phyloP scores from a whole-genome alignment of 2,888 invertebrate genomes.

The Agriotes lineatus region DNA sequence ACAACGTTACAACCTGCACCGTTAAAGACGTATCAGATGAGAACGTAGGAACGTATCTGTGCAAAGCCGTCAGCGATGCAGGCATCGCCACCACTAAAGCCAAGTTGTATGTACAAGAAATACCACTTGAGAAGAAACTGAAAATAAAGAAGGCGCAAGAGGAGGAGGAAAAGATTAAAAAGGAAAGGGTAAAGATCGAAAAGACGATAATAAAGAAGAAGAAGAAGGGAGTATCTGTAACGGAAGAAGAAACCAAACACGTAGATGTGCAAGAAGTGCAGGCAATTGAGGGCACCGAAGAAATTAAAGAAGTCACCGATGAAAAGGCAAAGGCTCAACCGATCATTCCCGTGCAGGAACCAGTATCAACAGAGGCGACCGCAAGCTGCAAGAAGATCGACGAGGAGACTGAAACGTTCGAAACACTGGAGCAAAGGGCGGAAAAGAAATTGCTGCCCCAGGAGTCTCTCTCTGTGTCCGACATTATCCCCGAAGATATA shows the following conservation, averaged over 20 bases:
- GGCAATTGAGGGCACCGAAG: conserved; percentile 71
- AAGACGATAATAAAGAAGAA: conserved; percentile 52
- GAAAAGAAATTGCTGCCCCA: conserved; percentile 69
- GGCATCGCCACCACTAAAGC: conserved; percentile 86
- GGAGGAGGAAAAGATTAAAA: conserved; percentile 68
- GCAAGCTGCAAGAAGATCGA: conserved; percentile 75
- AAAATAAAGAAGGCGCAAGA: conserved; percentile 65
- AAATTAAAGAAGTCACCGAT: conserved; percentile 66
- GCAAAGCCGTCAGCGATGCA: conserved; percentile 88
- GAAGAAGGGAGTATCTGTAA: conserved; percentile 56
- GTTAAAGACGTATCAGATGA: conserved; percentile 75
- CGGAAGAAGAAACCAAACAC: conserved; percentile 66
- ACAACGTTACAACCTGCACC: conserved; percentile 78
- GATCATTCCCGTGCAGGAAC: conserved; percentile 71
- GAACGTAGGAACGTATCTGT: conserved; percentile 82
- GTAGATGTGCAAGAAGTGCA: conserved; percentile 68
- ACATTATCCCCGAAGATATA: conserved; percentile 71
- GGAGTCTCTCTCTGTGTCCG: conserved; percentile 72
- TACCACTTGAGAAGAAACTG: conserved; percentile 66
- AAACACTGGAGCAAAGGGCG: conserved; percentile 61
- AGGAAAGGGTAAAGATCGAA: conserved; percentile 66
- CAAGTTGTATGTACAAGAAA: conserved; percentile 76
- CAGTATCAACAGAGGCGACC: conserved; percentile 72
- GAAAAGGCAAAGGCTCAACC: conserved; percentile 68
- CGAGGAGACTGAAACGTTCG: conserved; percentile 65